These are phyloP conservation scores for Chymomyza fuscimana DNA, from an alignment of 2,888 invertebrate genomes.

Conservation along the genomic window DNA sequence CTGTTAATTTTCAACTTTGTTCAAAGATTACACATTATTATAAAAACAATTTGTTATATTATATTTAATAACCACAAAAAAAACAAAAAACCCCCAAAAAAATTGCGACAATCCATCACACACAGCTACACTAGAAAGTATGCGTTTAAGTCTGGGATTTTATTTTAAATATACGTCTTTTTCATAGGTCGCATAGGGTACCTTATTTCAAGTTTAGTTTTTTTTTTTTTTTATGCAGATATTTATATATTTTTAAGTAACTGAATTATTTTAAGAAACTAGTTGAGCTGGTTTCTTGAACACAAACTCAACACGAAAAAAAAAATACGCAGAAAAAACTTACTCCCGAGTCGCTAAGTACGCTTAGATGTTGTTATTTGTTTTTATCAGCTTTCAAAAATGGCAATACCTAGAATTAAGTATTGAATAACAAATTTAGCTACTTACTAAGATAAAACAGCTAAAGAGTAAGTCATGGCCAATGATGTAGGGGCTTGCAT, in stretches of 20 bases:
- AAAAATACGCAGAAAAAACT: not conserved
- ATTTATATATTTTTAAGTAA: not conserved
- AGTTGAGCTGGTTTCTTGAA: not conserved
- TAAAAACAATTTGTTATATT: not conserved
- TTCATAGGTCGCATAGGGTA: not conserved
- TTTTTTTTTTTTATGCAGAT: no score
- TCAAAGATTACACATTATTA: not conserved
- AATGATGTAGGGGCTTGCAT: not conserved
- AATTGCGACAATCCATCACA: not conserved
- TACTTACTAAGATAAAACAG: not conserved
- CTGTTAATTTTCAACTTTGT: not conserved
- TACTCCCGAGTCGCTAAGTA: not conserved
- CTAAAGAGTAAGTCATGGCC: not conserved
- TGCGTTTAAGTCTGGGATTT: not conserved
- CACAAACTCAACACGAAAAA: no score
- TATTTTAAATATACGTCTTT: no score
- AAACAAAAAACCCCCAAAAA: not conserved
- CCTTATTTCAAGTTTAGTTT: not conserved
- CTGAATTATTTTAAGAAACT: not conserved
- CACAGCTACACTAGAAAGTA: not conserved
- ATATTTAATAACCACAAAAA: not conserved
- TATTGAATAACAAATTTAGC: not conserved
- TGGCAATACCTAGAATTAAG: not conserved
- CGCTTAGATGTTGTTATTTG: not conserved
- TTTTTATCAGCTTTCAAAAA: not conserved